phyloP scores from a whole-genome alignment of 2,888 invertebrate genomes.

The Rhogogaster chlorosoma region DNA sequence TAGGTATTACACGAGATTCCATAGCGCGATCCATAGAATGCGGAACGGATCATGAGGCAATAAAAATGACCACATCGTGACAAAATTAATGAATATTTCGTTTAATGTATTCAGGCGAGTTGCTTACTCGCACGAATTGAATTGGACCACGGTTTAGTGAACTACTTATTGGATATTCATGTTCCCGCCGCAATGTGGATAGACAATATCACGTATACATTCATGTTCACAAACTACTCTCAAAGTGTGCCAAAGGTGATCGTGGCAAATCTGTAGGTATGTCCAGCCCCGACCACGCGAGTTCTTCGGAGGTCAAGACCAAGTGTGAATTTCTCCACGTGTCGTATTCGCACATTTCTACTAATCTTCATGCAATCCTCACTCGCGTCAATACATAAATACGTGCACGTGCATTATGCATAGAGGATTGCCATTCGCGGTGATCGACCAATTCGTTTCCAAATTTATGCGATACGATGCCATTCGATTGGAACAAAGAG shows the following conservation, averaged over 20 bases:
- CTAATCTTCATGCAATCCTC: constrained; percentile 9
- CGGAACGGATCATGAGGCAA: constrained; percentile 6
- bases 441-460: background rate
- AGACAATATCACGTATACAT: background rate
- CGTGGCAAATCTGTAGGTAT: background rate
- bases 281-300: background rate
- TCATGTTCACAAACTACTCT: constrained; percentile 9
- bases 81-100: background rate
- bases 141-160: constrained; percentile 12
- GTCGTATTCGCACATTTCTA: background rate
- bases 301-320: constrained; percentile 35
- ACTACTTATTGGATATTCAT: constrained; percentile 38
- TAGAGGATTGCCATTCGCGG: background rate
- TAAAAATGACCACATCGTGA: constrained; percentile 13
- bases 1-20: background rate
- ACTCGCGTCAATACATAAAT: background rate
- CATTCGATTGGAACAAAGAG: constrained; percentile 4
- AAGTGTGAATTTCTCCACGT: constrained; percentile 4
- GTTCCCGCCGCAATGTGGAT: constrained; percentile 12
- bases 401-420: constrained; percentile 10
- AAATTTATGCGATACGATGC: constrained; percentile 35
- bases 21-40: background rate
- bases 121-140: constrained; percentile 6
- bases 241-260: constrained; percentile 32
- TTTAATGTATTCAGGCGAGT: constrained; percentile 13